These are phyloP conservation scores for Pammene fasciana DNA, from an alignment of 2,888 invertebrate species.

Conservation along the genomic window DNA sequence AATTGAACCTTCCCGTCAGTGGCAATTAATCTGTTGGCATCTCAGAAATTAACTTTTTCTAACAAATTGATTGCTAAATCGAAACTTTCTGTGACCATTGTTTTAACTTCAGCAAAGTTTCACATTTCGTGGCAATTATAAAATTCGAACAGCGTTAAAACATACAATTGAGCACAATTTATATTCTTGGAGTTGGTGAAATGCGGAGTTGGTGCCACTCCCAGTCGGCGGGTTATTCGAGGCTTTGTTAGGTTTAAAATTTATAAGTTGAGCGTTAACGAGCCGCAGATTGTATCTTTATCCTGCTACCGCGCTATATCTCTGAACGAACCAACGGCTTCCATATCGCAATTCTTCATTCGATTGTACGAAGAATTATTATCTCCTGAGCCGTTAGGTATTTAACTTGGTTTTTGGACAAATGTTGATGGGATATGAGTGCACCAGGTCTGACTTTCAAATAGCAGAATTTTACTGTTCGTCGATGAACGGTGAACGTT, in stretches of 20 bases:
- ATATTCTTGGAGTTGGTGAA: constrained; percentile 17
- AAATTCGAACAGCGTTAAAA: constrained; percentile 10
- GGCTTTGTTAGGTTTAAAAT: constrained; percentile 62
- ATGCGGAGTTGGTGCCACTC: constrained; percentile 7
- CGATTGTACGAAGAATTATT: constrained; percentile 37
- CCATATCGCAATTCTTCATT: constrained; percentile 48
- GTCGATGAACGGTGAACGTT: too few relatives aligned
- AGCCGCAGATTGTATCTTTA: constrained; percentile 70
- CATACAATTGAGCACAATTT: constrained; percentile 12
- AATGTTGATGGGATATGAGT: too few relatives aligned
- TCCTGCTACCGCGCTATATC: constrained; percentile 61
- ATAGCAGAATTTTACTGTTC: neutral
- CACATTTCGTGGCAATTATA: constrained; percentile 21
- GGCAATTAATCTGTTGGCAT: constrained; percentile 24
- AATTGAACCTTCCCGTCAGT: constrained; percentile 8
- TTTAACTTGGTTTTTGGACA: too few relatives aligned
- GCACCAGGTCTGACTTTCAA: neutral
- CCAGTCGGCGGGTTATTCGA: constrained; percentile 45
- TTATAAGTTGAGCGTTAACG: constrained; percentile 75
- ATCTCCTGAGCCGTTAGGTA: neutral
- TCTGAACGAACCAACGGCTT: constrained; percentile 45
- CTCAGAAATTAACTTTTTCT: constrained; percentile 17
- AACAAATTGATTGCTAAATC: constrained; percentile 5
- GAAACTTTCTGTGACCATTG: constrained; percentile 18
- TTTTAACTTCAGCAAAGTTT: constrained; percentile 30